Evolutionary conservation across 2,113 vertebrate species (phyloP), one percentile per base, ranked within the genome.

Genomic region (Alectura lathami): DNA sequence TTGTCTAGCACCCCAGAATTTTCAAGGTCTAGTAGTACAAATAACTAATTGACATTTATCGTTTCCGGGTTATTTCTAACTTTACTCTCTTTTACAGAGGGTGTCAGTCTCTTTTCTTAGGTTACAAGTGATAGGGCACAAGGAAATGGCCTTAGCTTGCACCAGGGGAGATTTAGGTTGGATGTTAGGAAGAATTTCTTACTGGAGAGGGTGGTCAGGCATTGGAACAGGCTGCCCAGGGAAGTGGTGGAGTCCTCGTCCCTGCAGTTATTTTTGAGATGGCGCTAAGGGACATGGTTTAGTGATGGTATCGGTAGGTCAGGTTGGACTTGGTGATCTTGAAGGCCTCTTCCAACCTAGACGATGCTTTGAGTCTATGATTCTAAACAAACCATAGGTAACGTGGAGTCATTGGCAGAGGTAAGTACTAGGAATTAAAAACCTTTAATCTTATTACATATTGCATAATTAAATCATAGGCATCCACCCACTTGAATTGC

Each of bases 11-110:
- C 20, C 12, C 42, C 23, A 81, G 68, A 13, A 47, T 54, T 94
- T 92, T 59, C 64, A 91, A 85, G 56, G 45, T 79, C 70, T 83
- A 23, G 68, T 73, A 72, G 40, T 47, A 62, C 17, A 89, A 80
- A 43, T 51, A 86, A 83, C 83, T 87, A 86, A 75, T 83, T 91
- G 47, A 21, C 53, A 88, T 86, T 83, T 87, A 88, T 75, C 81
- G 21, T 73, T 82, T 93, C 59, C n/a, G 56, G 17, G 11, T 68
- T 82, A 24, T 89, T 95, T 69, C 27, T 77, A 5, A 11, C 30
- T 56, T n/a, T 32, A 56, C 54, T 20, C 30, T 32, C 17, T 56
- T 56, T 56, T 32, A 56, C 32, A 32, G 32, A n/a, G 32, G 21
- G 20, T 34, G 32, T 22, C 20, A 3, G 11, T 57, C 32, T 57